Evolutionary conservation across 1,140 invertebrate genomes (phyloP).

Genomic region (Aphelinus certus): DNA sequence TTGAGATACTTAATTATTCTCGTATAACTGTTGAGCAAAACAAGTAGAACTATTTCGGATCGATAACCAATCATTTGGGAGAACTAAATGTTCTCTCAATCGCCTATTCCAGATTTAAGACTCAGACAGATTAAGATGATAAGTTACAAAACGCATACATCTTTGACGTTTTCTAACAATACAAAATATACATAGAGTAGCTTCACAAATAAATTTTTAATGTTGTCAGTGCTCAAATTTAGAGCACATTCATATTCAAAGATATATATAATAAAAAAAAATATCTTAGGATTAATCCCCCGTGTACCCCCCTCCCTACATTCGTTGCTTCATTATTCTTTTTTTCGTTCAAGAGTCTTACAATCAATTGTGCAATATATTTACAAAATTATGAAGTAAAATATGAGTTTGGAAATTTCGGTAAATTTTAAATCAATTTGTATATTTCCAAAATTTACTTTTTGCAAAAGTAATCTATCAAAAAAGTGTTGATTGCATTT

Average conservation of each 20-base stretch:
- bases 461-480: too few species aligned
- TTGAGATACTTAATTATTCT: too few species aligned
- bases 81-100: not conserved
- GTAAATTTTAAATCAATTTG: constrained; percentile 3
- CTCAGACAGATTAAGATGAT: constrained; percentile 20
- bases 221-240: too few species aligned
- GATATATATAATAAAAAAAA: too few species aligned
- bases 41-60: too few species aligned
- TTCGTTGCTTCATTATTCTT: constrained; percentile 10
- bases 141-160: constrained; percentile 20
- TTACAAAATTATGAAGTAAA: constrained; percentile 12
- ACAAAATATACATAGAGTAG: constrained; percentile 30
- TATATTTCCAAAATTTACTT: constrained; percentile 13
- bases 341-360: constrained; percentile 1
- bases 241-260: too few species aligned
- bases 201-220: too few species aligned
- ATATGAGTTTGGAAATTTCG: constrained; percentile 27
- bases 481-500: too few species aligned
- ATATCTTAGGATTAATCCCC: too few species aligned
- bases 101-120: constrained; percentile 9
- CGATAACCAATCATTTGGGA: too few species aligned
- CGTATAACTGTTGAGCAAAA: too few species aligned
- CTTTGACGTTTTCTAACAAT: constrained; percentile 12
- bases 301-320: not conserved
- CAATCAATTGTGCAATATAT: constrained; percentile 10